Evolutionary conservation across 1,140 invertebrate species (phyloP).

Genomic region (Plutomurus gul): DNA sequence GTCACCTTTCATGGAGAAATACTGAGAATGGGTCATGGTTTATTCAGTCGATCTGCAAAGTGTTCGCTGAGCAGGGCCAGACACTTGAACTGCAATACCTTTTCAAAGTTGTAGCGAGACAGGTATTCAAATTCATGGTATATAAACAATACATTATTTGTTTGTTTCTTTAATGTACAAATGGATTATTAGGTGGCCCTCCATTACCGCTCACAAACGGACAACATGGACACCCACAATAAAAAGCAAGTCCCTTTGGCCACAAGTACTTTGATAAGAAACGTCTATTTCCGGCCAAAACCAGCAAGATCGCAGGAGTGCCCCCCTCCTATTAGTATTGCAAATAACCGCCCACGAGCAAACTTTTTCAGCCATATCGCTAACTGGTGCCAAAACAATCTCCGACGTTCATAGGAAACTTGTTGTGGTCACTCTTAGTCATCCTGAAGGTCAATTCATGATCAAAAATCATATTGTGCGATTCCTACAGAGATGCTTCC

Average conservation of each 20-base stretch:
- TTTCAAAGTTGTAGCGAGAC: constrained; percentile 67
- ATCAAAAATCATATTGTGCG: no score
- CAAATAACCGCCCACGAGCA: no score
- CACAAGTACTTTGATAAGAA: constrained; percentile 69
- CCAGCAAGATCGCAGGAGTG: no score
- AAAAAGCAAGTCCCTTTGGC: constrained; percentile 73
- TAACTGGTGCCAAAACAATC: no score
- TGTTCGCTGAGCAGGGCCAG: constrained; percentile 61
- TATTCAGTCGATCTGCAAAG: constrained; percentile 67
- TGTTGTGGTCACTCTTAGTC: no score
- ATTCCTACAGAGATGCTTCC: no score
- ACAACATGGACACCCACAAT: constrained; percentile 60
- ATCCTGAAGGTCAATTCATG: no score
- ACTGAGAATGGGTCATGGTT: constrained; percentile 71
- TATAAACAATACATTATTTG: no score
- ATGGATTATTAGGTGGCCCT: constrained; percentile 63
- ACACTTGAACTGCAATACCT: constrained; percentile 68
- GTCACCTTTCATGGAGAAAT: constrained; percentile 72
- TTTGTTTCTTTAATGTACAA: background rate
- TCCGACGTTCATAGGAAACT: no score
- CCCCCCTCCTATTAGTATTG: no score
- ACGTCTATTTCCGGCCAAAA: constrained; percentile 61
- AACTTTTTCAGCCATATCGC: no score
- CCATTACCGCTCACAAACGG: constrained; percentile 63
- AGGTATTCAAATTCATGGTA: constrained; percentile 54